phyloP scores from a whole-genome alignment of 2,797 vertebrate genomes.

The Heteromormyrus szaboi region DNA sequence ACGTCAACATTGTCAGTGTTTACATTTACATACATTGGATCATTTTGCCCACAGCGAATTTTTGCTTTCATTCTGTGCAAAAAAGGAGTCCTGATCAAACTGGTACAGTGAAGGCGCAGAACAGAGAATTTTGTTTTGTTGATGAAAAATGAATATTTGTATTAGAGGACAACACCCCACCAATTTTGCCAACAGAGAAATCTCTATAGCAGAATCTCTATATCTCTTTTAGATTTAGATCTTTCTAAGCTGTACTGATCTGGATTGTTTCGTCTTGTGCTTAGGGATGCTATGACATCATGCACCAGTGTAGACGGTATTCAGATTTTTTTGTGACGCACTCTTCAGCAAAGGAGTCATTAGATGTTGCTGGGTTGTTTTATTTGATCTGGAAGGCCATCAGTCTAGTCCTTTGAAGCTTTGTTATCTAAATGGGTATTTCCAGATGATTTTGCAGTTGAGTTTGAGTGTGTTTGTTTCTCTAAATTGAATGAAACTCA shows the following conservation, averaged over 20 bases:
- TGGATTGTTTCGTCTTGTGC: background rate
- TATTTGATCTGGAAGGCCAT: background rate
- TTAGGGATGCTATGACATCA: background rate
- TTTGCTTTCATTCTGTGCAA: background rate
- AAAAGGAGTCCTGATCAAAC: background rate
- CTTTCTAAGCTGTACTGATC: background rate
- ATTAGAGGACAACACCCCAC: background rate
- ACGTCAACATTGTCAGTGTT: background rate
- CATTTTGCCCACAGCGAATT: background rate
- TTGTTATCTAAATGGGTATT: background rate
- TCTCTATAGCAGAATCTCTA: background rate
- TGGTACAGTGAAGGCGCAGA: background rate
- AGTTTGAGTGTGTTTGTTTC: background rate
- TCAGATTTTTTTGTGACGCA: background rate
- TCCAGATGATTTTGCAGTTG: background rate
- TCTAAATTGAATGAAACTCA: background rate
- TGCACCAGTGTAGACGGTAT: background rate
- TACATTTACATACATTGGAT: background rate
- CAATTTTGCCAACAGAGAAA: background rate
- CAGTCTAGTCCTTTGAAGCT: background rate
- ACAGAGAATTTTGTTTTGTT: background rate
- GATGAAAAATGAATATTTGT: background rate
- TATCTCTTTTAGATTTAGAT: background rate
- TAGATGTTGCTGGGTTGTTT: background rate
- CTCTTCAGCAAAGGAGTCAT: background rate